Conservation (phyloP, 2,113 vertebrate species). For the Equus quagga region DNA sequence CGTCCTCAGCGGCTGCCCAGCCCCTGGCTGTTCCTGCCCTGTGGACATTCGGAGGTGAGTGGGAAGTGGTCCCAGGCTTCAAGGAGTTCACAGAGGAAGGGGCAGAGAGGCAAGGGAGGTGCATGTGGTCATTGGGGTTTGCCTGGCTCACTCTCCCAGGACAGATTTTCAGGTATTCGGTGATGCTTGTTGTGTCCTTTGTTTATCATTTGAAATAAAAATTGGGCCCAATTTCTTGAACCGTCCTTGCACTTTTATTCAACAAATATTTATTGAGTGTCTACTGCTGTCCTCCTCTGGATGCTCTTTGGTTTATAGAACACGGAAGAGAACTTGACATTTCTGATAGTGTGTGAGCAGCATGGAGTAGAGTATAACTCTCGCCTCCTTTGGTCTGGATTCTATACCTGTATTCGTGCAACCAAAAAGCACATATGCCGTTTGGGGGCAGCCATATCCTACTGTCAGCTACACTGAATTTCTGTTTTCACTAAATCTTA, state of each 20-base stretch:
- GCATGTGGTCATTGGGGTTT: neutral
- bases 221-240: neutral
- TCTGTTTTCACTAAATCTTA: constrained; percentile 34
- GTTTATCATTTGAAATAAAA: constrained; percentile 43
- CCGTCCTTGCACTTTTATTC: neutral
- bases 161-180: neutral
- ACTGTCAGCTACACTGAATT: neutral
- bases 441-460: neutral
- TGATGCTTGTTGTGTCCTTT: neutral
- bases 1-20: neutral
- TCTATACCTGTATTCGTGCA: neutral
- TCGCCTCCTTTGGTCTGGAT: neutral
- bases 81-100: neutral
- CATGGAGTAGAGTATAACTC: neutral
- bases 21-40: neutral
- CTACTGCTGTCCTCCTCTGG: neutral
- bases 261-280: neutral
- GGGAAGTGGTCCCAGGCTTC: neutral
- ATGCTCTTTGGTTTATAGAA: neutral
- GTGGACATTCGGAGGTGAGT: neutral
- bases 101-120: neutral
- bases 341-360: neutral
- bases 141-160: neutral
- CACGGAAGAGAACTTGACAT: neutral
- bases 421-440: neutral